A percentile compares a stretch with the other conserved stretches of the same genome.
These are phyloP conservation scores for Acleris cristana DNA, from an alignment of 2,888 invertebrate genomes.

Conservation along the genomic window DNA sequence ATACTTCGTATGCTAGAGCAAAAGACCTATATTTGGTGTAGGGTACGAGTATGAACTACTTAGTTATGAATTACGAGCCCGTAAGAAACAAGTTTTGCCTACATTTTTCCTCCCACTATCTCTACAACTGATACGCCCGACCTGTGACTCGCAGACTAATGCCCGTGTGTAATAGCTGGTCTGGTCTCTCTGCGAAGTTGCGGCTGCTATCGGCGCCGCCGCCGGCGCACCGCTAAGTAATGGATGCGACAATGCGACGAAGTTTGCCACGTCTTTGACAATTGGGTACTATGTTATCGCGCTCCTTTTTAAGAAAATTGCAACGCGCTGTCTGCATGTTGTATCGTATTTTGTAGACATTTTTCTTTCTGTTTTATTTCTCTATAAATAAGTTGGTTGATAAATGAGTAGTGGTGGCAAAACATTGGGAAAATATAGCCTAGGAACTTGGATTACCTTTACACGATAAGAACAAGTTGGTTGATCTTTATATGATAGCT, in stretches of 20 bases:
- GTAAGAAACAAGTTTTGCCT: slow-evolving; percentile 6
- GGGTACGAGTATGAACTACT: too few species aligned
- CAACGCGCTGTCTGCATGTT: neutral
- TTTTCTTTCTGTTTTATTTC: neutral
- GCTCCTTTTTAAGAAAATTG: neutral
- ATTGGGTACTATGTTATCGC: neutral
- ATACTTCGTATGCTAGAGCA: too few species aligned
- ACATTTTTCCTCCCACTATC: neutral
- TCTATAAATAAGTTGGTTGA: too few species aligned
- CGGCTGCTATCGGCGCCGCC: too few species aligned
- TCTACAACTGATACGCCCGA: neutral
- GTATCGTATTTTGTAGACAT: neutral
- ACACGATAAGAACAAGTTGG: too few species aligned
- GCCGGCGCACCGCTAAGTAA: slow-evolving; percentile 6
- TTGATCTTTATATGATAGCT: too few species aligned
- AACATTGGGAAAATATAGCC: too few species aligned
- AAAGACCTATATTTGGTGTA: too few species aligned
- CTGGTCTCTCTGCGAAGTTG: slow-evolving; percentile 19
- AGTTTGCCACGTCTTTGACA: slow-evolving; percentile 9
- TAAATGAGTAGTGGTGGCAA: too few species aligned
- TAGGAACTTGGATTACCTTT: too few species aligned
- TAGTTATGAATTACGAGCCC: too few species aligned
- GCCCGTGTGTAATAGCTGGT: slow-evolving; percentile 22
- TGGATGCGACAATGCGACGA: slow-evolving; percentile 3
- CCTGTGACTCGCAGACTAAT: slow-evolving; percentile 18